phyloP scores from a whole-genome alignment of 2,113 vertebrate genomes.

The Tinamus guttatus region DNA sequence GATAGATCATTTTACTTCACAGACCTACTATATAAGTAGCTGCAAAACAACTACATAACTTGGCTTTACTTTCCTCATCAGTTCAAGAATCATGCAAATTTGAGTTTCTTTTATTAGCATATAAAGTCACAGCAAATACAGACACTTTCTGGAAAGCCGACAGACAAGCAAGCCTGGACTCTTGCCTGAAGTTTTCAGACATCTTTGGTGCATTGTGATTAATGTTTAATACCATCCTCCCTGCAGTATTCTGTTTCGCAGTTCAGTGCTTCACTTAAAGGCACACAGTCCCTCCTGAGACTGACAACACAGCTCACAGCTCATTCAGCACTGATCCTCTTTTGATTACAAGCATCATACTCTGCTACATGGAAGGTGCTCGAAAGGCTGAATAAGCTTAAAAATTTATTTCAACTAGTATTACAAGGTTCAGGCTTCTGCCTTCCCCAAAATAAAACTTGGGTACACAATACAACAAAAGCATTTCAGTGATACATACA shows the following conservation, averaged over 20 bases:
- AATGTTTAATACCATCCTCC: conserved; percentile 12
- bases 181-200: conserved; percentile 1
- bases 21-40: not conserved
- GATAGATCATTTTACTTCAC: fast-evolving
- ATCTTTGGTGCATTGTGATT: not conserved
- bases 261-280: not conserved
- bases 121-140: not conserved
- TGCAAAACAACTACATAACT: conserved; percentile 4
- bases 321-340: not conserved
- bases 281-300: not conserved
- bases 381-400: not conserved
- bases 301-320: not conserved
- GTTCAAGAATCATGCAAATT: not conserved
- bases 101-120: not conserved
- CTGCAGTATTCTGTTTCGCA: not conserved
- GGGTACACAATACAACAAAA: not conserved
- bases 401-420: conserved; percentile 31
- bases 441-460: not conserved
- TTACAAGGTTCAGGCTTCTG: not conserved
- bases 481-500: not conserved
- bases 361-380: not conserved
- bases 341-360: not conserved
- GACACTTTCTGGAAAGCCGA: not conserved
- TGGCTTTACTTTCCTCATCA: not conserved
- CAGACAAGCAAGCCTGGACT: not conserved